Conservation (phyloP, 2,113 vertebrate genomes). For the Corythaeola cristata region DNA sequence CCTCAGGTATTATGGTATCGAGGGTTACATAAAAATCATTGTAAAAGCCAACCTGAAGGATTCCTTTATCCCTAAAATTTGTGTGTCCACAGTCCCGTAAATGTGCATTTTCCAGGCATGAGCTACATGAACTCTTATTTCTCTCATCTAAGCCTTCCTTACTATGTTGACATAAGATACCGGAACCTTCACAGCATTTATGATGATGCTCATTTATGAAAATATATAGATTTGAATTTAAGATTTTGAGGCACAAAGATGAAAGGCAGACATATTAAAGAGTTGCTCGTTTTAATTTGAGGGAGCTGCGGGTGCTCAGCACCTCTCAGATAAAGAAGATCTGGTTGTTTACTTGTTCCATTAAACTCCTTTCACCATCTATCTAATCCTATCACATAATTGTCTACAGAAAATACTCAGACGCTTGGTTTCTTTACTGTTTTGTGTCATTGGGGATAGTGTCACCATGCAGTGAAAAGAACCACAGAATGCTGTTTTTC, state of each 20-base stretch:
- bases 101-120: rapidly evolving
- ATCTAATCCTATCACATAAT: conserved; percentile 38
- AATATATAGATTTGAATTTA: not conserved
- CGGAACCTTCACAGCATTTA: not conserved
- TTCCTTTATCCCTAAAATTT: not conserved
- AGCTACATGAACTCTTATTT: not conserved
- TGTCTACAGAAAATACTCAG: conserved; percentile 41
- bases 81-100: not conserved
- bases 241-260: not conserved
- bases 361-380: conserved; percentile 36
- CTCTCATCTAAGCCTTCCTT: not conserved
- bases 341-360: conserved; percentile 57
- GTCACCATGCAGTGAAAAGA: conserved; percentile 59
- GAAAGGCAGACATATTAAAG: not conserved
- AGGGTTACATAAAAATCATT: not conserved
- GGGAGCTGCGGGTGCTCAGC: not conserved
- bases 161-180: not conserved
- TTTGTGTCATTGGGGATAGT: conserved; percentile 41
- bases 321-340: conserved; percentile 7
- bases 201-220: not conserved
- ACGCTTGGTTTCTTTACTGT: conserved; percentile 31
- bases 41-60: not conserved
- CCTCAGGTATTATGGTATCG: not conserved
- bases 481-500: conserved; percentile 34
- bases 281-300: not conserved